Evolutionary conservation across 1,140 invertebrate species (phyloP).

Genomic region (Diuraphis noxia): DNA sequence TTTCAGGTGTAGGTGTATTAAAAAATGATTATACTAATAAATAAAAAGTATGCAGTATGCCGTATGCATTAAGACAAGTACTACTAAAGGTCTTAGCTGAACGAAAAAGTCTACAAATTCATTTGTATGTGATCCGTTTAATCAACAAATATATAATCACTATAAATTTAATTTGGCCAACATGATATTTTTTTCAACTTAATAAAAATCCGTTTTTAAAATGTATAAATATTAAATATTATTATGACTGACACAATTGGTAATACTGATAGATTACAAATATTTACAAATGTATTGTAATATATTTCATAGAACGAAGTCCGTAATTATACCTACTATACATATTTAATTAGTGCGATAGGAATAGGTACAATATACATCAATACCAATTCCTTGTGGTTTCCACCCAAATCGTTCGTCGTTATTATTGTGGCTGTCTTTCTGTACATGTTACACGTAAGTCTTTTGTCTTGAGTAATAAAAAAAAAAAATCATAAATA

Average conservation of each 20-base stretch:
- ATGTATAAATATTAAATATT: background rate
- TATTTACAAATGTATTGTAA: background rate
- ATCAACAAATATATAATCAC: background rate
- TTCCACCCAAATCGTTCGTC: background rate
- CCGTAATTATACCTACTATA: background rate
- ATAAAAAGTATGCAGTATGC: background rate
- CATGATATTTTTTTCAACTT: background rate
- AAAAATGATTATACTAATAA: background rate
- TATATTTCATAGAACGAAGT: background rate
- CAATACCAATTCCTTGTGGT: background rate
- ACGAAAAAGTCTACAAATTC: background rate
- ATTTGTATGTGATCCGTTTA: background rate
- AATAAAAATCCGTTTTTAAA: background rate
- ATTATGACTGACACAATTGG: background rate
- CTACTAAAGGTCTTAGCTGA: background rate
- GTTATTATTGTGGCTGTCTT: background rate
- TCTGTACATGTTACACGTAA: slow-evolving; percentile 10
- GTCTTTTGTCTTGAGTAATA: slow-evolving; percentile 40
- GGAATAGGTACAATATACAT: background rate
- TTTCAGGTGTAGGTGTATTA: background rate
- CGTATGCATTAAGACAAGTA: too few relatives aligned
- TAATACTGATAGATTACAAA: background rate
- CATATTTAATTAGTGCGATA: background rate
- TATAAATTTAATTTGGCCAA: background rate
- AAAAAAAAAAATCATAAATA: slow-evolving; percentile 54